Percentiles rank a stretch among this genome's conserved stretches.
phyloP scores from a whole-genome alignment of 2,113 vertebrate species.

The Candoia aspera region DNA sequence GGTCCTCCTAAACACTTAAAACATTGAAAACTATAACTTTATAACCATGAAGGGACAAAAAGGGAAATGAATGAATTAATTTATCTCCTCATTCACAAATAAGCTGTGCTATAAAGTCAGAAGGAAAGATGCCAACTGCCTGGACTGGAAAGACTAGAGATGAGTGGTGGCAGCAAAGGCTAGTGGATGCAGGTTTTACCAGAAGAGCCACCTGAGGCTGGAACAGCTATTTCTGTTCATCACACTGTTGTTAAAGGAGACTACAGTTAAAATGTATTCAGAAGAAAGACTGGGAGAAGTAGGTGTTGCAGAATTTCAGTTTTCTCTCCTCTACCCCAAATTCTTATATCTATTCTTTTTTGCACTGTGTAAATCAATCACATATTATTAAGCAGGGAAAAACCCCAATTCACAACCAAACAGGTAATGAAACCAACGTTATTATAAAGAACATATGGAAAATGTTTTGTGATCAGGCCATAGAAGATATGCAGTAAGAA shows the following conservation, averaged over 20 bases:
- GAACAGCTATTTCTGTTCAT: too few species aligned
- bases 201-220: too few species aligned
- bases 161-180: too few species aligned
- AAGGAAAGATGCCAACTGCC: too few species aligned
- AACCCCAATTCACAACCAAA: fast-evolving
- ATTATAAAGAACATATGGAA: neutral
- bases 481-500: neutral
- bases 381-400: fast-evolving
- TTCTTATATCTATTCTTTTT: fast-evolving
- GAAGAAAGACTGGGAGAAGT: constrained; percentile 29
- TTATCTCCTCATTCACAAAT: too few species aligned
- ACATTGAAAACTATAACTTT: too few species aligned
- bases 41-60: too few species aligned
- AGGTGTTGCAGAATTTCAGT: neutral
- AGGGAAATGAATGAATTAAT: too few species aligned
- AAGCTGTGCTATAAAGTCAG: too few species aligned
- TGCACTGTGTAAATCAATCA: neutral
- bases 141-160: too few species aligned
- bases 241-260: constrained; percentile 34
- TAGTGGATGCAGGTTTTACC: too few species aligned
- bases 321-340: neutral
- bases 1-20: too few species aligned
- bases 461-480: neutral
- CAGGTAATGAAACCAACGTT: neutral
- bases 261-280: constrained; percentile 11